Evolutionary conservation across 2,888 invertebrate genomes (phyloP).

Genomic region (Nowickia ferox): DNA sequence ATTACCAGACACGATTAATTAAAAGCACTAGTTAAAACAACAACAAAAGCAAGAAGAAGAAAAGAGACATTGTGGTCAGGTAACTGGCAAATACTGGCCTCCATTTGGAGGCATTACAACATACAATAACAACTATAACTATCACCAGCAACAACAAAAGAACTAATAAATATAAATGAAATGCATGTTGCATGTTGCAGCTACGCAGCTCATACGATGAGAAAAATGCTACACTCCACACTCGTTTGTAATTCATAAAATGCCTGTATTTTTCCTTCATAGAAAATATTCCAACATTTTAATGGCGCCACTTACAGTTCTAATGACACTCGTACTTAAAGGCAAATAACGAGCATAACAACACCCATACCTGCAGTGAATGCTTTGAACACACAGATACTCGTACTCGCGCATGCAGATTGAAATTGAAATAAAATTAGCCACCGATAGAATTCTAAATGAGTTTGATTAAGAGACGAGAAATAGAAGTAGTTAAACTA

Average conservation of each 20-base stretch:
- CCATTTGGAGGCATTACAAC: constrained; percentile 13
- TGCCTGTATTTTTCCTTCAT: constrained; percentile 53
- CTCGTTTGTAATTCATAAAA: constrained; percentile 71
- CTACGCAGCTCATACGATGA: constrained; percentile 48
- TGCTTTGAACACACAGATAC: background rate
- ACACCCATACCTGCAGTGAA: constrained; percentile 2
- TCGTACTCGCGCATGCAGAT: background rate
- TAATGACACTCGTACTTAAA: constrained; percentile 68
- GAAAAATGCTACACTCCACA: constrained; percentile 41
- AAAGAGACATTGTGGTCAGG: constrained; percentile 23
- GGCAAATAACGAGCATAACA: constrained; percentile 47
- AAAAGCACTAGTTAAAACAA: constrained; percentile 35
- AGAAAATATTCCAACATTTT: constrained; percentile 64
- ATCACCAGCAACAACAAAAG: constrained; percentile 18
- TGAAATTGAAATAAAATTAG: constrained; percentile 51
- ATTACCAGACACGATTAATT: constrained; percentile 62
- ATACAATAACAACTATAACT: background rate
- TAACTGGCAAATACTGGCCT: background rate
- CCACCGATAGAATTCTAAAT: constrained; percentile 62
- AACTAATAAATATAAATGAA: constrained; percentile 21
- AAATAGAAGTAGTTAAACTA: constrained; percentile 2
- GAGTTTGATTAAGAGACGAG: constrained; percentile 33
- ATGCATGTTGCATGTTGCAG: constrained; percentile 28
- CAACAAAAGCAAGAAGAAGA: background rate
- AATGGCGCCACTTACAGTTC: constrained; percentile 71